Evolutionary conservation across 2,113 vertebrate genomes (phyloP).

Genomic region (Vanacampus margaritifer): DNA sequence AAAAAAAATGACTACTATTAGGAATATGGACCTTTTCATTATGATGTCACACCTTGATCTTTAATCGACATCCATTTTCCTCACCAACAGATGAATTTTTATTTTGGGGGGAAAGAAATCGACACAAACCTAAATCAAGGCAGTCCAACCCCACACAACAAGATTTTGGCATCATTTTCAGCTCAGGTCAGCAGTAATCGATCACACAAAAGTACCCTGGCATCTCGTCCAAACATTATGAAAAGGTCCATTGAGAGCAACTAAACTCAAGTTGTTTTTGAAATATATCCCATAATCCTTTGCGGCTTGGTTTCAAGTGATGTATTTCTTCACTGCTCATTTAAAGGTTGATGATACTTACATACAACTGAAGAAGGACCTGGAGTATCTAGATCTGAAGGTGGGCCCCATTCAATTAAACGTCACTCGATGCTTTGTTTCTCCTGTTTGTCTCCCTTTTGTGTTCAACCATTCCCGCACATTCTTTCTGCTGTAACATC

Average conservation of each 20-base stretch:
- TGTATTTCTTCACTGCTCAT: conserved; percentile 65
- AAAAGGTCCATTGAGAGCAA: conserved; percentile 16
- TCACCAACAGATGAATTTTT: no score
- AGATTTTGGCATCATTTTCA: no score
- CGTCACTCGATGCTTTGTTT: conserved; percentile 45
- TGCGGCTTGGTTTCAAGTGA: conserved; percentile 66
- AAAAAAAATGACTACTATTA: conserved; percentile 31
- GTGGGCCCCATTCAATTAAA: conserved; percentile 71
- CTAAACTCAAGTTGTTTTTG: conserved; percentile 48
- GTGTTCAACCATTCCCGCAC: conserved; percentile 33
- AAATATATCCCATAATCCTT: conserved; percentile 35
- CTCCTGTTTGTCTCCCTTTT: conserved; percentile 34
- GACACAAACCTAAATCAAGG: no score
- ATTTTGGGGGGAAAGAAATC: no score
- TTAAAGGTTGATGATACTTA: conserved; percentile 97
- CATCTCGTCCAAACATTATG: neutral
- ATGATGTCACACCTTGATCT: no score
- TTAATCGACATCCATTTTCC: no score
- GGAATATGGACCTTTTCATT: neutral
- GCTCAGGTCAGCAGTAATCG: no score
- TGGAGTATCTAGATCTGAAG: conserved; percentile 99
- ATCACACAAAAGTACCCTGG: neutral
- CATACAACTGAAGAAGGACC: conserved; percentile 95
- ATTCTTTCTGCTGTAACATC: conserved; percentile 10
- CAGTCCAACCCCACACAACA: no score